phyloP scores from a whole-genome alignment of 1,140 invertebrate genomes.

The Aleiodes sp. region DNA sequence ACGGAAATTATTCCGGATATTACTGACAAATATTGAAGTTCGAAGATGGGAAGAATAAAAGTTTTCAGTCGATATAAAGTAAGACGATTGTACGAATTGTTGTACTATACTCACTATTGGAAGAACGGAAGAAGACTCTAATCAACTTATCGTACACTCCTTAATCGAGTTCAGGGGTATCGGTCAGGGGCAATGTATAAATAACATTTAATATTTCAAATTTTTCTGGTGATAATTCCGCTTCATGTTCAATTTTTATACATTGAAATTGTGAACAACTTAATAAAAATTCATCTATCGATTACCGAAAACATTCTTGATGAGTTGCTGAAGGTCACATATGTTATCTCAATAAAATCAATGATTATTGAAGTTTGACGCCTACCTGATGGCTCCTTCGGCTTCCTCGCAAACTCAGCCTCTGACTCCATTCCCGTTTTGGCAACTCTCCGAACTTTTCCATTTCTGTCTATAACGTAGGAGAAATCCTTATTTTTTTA shows the following conservation, averaged over 20 bases:
- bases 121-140: neutral
- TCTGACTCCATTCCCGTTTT: slow-evolving; percentile 67
- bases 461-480: slow-evolving; percentile 22
- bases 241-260: too few species aligned
- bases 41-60: too few species aligned
- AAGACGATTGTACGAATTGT: neutral
- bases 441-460: slow-evolving; percentile 58
- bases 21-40: too few species aligned
- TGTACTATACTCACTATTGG: neutral
- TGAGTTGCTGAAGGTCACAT: too few species aligned
- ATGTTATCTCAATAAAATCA: too few species aligned
- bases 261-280: too few species aligned
- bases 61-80: too few species aligned
- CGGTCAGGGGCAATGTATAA: neutral
- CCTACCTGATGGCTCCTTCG: slow-evolving; percentile 54
- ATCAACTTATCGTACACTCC: slow-evolving; percentile 26
- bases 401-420: slow-evolving; percentile 66
- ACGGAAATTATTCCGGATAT: too few species aligned
- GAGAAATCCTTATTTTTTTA: neutral
- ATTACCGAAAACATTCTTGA: too few species aligned
- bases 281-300: too few species aligned
- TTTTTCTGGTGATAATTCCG: neutral
- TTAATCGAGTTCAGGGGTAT: slow-evolving; percentile 9
- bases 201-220: too few species aligned
- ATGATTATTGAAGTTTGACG: neutral